phyloP scores from a whole-genome alignment of 2,797 vertebrate genomes.

The Momotus momota region DNA sequence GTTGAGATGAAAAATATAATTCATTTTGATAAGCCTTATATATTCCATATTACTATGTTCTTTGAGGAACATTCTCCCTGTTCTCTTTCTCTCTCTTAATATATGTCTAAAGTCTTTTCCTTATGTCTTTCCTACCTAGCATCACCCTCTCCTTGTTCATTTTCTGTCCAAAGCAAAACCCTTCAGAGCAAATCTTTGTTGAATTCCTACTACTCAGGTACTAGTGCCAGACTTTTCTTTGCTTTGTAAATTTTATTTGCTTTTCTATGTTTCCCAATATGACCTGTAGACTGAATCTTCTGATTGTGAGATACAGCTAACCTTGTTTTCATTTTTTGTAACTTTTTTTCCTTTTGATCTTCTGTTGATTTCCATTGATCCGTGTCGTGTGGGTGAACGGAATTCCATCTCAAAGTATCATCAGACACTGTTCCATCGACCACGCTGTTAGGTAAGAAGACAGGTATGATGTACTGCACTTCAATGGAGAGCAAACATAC shows the following conservation, averaged over 20 bases:
- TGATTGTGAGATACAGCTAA: constrained; percentile 37
- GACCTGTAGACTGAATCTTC: background rate
- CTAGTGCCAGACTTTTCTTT: constrained; percentile 72
- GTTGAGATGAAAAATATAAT: constrained; percentile 63
- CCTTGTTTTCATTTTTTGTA: constrained; percentile 53
- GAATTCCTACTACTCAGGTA: constrained; percentile 90
- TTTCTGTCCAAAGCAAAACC: constrained; percentile 91
- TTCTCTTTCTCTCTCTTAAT: constrained; percentile 65
- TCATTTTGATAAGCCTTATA: constrained; percentile 60
- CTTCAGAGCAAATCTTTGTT: constrained; percentile 90
- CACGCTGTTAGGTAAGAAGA: constrained; percentile 83
- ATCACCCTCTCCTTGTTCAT: constrained; percentile 88
- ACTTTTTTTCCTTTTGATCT: constrained; percentile 38
- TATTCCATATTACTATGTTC: constrained; percentile 61
- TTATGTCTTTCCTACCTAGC: constrained; percentile 80
- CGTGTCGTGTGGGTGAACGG: constrained; percentile 53
- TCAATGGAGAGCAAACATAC: background rate
- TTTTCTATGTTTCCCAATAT: constrained; percentile 4
- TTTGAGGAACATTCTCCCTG: constrained; percentile 71
- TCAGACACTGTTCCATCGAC: constrained; percentile 87
- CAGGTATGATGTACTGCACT: constrained; percentile 2
- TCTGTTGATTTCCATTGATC: constrained; percentile 67
- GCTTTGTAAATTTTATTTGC: constrained; percentile 42
- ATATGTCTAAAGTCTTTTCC: constrained; percentile 74
- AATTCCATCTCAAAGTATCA: constrained; percentile 80